Percentiles rank a stretch among this genome's conserved stretches.
Evolutionary conservation across 2,797 vertebrate species (phyloP).

Genomic region (Silurus lanzhouensis): DNA sequence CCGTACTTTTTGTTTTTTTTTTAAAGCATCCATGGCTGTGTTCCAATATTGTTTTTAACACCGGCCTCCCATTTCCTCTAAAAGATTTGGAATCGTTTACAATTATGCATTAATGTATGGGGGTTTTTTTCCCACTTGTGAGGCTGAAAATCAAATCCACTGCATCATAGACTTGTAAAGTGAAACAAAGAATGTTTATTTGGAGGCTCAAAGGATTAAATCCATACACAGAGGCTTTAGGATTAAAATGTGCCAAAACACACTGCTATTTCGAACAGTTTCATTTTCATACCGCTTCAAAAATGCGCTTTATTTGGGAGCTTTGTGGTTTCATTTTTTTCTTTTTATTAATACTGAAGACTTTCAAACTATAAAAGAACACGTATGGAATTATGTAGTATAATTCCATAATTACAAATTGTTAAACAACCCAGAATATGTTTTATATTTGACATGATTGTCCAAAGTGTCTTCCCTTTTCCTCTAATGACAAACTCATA

Average conservation of each 20-base stretch:
- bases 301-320: too few relatives aligned
- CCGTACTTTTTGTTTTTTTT: background rate
- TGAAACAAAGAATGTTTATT: background rate
- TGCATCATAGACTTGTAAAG: background rate
- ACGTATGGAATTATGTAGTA: too few relatives aligned
- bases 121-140: background rate
- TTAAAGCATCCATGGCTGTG: conserved; percentile 17
- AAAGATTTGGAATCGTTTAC: background rate
- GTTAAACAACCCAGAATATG: too few relatives aligned
- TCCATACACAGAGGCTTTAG: background rate
- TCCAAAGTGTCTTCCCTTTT: too few relatives aligned
- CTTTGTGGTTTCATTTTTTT: too few relatives aligned
- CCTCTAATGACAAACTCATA: too few relatives aligned
- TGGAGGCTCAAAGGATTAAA: background rate
- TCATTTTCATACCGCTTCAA: too few relatives aligned
- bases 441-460: too few relatives aligned
- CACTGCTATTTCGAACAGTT: too few relatives aligned
- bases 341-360: too few relatives aligned
- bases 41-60: conserved; percentile 20
- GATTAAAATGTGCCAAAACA: background rate
- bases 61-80: background rate
- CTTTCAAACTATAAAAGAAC: too few relatives aligned
- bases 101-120: conserved; percentile 10
- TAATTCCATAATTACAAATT: too few relatives aligned
- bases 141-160: background rate